These are phyloP conservation scores for Panthera tigris DNA, from an alignment of 2,113 vertebrate species.

Conservation along the genomic window DNA sequence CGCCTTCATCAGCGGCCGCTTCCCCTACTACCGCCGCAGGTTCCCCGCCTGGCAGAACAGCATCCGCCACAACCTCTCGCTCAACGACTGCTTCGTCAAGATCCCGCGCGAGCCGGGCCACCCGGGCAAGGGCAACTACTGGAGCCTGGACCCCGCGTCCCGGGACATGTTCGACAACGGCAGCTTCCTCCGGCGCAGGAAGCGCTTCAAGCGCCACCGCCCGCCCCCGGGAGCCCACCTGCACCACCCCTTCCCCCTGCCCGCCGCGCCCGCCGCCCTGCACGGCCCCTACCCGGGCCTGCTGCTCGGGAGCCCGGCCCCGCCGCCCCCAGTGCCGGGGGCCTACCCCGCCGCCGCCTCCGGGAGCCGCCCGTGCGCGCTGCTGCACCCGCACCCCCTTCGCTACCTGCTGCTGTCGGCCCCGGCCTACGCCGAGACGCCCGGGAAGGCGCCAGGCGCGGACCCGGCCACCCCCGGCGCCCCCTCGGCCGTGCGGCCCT, in stretches of 20 bases:
- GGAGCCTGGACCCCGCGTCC: slow-evolving; percentile 94
- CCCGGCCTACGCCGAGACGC: not conserved
- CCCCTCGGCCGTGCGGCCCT: not conserved
- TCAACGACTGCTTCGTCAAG: slow-evolving; percentile 98
- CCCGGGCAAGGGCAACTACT: slow-evolving; percentile 97
- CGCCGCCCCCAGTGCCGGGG: not conserved
- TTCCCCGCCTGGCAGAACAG: slow-evolving; percentile 97
- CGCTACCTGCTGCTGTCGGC: slow-evolving; percentile 63
- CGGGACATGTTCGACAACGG: slow-evolving; percentile 96
- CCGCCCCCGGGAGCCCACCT: slow-evolving; percentile 25
- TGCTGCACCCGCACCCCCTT: slow-evolving; percentile 5
- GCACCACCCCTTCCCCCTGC: not conserved
- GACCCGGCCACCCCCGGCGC: not conserved
- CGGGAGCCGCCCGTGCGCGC: not conserved
- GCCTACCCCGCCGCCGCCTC: not conserved
- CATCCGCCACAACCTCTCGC: slow-evolving; percentile 96
- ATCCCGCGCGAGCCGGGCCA: slow-evolving; percentile 95
- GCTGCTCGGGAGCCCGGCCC: slow-evolving; percentile 47
- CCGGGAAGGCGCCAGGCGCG: not conserved
- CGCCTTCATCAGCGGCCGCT: slow-evolving; percentile 94
- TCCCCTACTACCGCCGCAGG: slow-evolving; percentile 92
- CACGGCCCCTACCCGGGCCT: not conserved
- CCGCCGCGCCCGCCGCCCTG: slow-evolving; percentile 45
- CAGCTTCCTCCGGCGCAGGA: slow-evolving; percentile 93
- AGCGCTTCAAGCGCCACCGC: slow-evolving; percentile 92